Evolutionary conservation across 2,797 vertebrate species (phyloP).

Genomic region (Coracias cyanogaster): DNA sequence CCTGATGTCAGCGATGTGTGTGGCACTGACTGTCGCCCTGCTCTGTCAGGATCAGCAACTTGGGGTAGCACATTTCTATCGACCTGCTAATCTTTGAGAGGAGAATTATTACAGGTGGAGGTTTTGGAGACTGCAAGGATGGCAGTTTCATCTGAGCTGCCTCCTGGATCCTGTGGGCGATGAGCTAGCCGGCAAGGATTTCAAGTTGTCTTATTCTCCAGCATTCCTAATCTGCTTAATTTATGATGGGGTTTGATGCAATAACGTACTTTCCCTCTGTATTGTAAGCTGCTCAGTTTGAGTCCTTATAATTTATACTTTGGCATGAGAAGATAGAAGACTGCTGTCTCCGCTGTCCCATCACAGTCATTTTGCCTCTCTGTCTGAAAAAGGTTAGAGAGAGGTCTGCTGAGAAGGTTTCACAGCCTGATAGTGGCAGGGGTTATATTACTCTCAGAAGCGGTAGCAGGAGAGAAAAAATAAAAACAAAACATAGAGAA

Average conservation of each 20-base stretch:
- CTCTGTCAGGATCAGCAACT: neutral
- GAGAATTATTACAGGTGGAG: neutral
- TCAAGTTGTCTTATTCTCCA: neutral
- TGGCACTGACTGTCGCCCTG: neutral
- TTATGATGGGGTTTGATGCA: neutral
- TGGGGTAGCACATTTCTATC: neutral
- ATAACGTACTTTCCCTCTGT: neutral
- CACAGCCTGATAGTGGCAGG: neutral
- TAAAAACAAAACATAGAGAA: neutral
- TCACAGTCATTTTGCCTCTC: neutral
- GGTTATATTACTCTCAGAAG: neutral
- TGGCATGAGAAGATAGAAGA: neutral
- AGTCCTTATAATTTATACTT: neutral
- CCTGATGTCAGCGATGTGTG: neutral
- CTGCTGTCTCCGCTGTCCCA: neutral
- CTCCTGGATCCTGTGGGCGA: neutral
- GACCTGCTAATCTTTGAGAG: neutral
- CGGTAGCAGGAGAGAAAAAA: neutral
- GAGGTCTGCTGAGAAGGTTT: neutral
- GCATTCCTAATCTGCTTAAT: slow-evolving; percentile 7
- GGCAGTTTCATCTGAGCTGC: neutral
- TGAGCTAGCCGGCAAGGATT: neutral
- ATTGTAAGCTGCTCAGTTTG: neutral
- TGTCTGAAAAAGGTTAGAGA: neutral
- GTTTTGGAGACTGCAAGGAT: neutral